These are phyloP conservation scores for Acanthochromis polyacanthus DNA, from an alignment of 2,113 vertebrate species.

Conservation along the genomic window DNA sequence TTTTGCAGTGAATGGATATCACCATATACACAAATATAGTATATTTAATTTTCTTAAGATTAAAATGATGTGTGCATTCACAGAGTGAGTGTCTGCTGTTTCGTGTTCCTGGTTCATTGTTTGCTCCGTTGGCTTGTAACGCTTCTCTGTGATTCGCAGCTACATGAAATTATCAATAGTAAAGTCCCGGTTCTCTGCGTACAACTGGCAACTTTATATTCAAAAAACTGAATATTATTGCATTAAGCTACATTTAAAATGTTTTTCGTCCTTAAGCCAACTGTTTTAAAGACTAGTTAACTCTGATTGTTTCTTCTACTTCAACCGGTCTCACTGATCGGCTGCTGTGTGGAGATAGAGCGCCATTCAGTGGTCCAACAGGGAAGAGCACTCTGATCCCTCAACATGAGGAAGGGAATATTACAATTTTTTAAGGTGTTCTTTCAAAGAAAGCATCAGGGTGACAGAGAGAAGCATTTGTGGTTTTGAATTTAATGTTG, in stretches of 20 bases:
- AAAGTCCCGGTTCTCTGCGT: neutral
- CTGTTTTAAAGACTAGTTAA: slow-evolving; percentile 8
- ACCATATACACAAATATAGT: neutral
- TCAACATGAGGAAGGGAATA: neutral
- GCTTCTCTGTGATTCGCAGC: neutral
- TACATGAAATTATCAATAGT: neutral
- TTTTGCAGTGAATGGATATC: neutral
- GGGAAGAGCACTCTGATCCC: slow-evolving; percentile 14
- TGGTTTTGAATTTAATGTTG: too few relatives aligned
- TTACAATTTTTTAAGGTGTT: too few relatives aligned
- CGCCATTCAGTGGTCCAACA: slow-evolving; percentile 53
- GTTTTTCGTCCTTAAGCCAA: neutral
- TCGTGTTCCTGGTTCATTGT: neutral
- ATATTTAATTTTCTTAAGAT: neutral
- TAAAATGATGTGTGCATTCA: neutral
- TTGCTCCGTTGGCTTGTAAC: neutral
- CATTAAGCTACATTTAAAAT: neutral
- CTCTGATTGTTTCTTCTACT: neutral
- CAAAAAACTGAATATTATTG: too few relatives aligned
- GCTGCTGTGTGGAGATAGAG: slow-evolving; percentile 52
- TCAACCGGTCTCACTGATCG: neutral
- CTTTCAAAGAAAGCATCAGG: too few relatives aligned
- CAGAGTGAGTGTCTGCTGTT: neutral
- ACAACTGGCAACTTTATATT: too few relatives aligned
- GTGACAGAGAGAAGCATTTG: too few relatives aligned